Conservation (phyloP, 2,888 invertebrate genomes). For the Harpagoxenus sublaevis region DNA sequence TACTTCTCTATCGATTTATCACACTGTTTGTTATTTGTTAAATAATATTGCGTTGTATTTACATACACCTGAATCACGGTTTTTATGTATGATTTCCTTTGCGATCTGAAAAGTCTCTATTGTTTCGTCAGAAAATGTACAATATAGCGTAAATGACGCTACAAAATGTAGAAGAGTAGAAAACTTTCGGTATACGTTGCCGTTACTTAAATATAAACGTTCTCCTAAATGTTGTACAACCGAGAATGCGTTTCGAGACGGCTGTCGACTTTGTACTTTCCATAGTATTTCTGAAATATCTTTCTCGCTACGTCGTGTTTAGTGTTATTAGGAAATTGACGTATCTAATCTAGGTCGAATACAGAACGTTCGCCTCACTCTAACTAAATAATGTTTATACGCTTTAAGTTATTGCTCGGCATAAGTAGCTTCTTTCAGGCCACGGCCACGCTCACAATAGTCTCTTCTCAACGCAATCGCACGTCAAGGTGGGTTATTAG, state of each 20-base stretch:
- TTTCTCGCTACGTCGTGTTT: not conserved
- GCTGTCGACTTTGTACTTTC: constrained; percentile 71
- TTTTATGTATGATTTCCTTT: constrained; percentile 2
- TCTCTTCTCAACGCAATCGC: not conserved
- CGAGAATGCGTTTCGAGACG: constrained; percentile 58
- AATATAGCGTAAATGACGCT: constrained; percentile 46
- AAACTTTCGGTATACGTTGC: constrained; percentile 56
- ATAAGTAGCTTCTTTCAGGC: constrained; percentile 58
- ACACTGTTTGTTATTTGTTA: constrained; percentile 19
- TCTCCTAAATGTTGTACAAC: constrained; percentile 52
- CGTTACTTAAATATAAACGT: constrained; percentile 50
- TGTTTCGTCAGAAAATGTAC: constrained; percentile 21
- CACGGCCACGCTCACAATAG: constrained; percentile 33
- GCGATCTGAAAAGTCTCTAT: not conserved
- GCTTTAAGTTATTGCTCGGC: constrained; percentile 70
- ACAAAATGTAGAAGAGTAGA: constrained; percentile 74
- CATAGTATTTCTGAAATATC: constrained; percentile 64
- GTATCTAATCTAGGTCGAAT: constrained; percentile 49
- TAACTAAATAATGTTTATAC: constrained; percentile 46
- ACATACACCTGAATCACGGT: not conserved
- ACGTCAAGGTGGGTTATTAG: constrained; percentile 12
- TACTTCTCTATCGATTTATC: constrained; percentile 25
- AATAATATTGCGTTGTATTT: constrained; percentile 27
- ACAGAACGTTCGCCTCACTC: constrained; percentile 45
- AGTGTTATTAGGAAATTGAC: constrained; percentile 33